Conservation (phyloP, 2,113 vertebrate genomes). For the Sporophila hypoxantha region DNA sequence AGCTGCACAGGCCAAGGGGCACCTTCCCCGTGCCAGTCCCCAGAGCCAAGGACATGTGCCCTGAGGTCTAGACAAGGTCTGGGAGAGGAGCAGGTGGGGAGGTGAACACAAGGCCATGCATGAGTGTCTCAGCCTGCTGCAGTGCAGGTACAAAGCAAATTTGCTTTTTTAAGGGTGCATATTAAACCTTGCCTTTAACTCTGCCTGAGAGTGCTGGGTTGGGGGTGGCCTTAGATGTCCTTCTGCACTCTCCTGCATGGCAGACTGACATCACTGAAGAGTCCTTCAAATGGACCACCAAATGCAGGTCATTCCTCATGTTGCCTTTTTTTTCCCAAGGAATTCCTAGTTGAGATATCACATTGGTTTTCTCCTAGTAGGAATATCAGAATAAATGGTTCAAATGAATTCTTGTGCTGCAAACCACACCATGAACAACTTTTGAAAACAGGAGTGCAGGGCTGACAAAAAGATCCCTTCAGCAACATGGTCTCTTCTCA, state of each 20-base stretch:
- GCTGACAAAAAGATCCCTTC: background rate
- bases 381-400: background rate
- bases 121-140: background rate
- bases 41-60: rapidly evolving
- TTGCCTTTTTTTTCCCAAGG: background rate
- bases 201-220: rapidly evolving
- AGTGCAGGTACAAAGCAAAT: background rate
- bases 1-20: background rate
- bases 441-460: background rate
- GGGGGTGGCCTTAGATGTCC: background rate
- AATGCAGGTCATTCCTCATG: background rate
- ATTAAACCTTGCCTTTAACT: background rate
- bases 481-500: background rate
- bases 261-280: background rate
- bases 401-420: background rate
- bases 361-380: background rate
- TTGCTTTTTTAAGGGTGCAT: background rate
- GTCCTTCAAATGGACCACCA: background rate
- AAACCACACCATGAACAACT: background rate
- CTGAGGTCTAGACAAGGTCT: background rate
- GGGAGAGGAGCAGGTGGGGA: background rate
- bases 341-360: background rate
- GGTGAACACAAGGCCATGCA: background rate
- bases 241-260: background rate
- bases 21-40: background rate